Percentiles rank a stretch among this genome's conserved stretches.
phyloP scores from a whole-genome alignment of 2,888 invertebrate genomes.

The Chydorus sphaericus region DNA sequence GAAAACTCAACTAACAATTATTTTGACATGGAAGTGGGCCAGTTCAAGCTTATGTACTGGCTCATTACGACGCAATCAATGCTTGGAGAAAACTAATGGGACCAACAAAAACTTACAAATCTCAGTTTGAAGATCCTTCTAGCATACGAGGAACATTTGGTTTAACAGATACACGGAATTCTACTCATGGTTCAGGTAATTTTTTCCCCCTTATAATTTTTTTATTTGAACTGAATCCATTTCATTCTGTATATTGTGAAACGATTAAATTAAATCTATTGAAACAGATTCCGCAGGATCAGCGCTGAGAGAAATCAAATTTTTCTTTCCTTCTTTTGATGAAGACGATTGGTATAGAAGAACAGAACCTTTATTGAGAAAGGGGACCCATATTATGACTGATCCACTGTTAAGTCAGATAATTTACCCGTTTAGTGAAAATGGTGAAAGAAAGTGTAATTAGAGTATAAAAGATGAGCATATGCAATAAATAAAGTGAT shows the following conservation, averaged over 20 bases:
- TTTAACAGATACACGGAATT: constrained; percentile 85
- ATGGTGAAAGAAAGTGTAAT: too few relatives aligned
- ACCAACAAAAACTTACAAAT: constrained; percentile 73
- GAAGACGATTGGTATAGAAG: constrained; percentile 3
- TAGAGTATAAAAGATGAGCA: too few relatives aligned
- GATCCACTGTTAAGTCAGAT: too few relatives aligned
- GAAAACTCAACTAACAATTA: background rate
- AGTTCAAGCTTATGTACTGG: constrained; percentile 63
- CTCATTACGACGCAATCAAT: constrained; percentile 54
- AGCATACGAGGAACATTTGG: constrained; percentile 72
- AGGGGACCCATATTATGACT: too few relatives aligned
- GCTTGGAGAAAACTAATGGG: constrained; percentile 76
- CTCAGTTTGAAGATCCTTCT: constrained; percentile 59
- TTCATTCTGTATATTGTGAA: background rate
- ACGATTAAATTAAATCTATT: background rate
- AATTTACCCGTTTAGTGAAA: too few relatives aligned
- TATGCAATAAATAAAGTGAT: too few relatives aligned
- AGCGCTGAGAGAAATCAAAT: constrained; percentile 6
- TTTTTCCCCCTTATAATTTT: constrained; percentile 9
- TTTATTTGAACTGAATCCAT: too few relatives aligned
- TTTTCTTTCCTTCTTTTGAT: constrained; percentile 13
- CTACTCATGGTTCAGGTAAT: constrained; percentile 80
- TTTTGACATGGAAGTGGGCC: constrained; percentile 47
- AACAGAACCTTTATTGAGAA: constrained; percentile 4
- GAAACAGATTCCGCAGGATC: background rate